Evolutionary conservation across 2,888 invertebrate species (phyloP).

Genomic region (Aproaerema taeniolella): DNA sequence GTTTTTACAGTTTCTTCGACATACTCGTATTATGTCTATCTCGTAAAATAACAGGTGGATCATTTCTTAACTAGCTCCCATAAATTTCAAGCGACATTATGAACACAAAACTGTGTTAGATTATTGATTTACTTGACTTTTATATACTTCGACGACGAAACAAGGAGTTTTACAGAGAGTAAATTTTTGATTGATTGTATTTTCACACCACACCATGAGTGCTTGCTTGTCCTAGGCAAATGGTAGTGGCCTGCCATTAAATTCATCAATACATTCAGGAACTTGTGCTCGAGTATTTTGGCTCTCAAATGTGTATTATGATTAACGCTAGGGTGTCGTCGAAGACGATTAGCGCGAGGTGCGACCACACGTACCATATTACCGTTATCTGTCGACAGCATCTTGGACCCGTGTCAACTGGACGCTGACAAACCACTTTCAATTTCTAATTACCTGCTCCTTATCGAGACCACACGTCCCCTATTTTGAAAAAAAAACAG

Average conservation of each 20-base stretch:
- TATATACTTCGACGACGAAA: no score
- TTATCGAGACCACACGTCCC: neutral
- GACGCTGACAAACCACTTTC: constrained; percentile 55
- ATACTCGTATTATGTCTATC: no score
- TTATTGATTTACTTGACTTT: no score
- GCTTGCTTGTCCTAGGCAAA: no score
- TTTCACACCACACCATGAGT: no score
- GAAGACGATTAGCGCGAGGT: constrained; percentile 40
- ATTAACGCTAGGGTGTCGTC: constrained; percentile 51
- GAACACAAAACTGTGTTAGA: no score
- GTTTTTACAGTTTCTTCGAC: constrained; percentile 52
- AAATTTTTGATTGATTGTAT: no score
- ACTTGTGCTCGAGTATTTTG: constrained; percentile 37
- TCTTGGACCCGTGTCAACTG: constrained; percentile 70
- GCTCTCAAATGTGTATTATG: constrained; percentile 33
- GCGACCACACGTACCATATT: constrained; percentile 52
- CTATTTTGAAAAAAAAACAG: neutral
- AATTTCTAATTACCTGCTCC: constrained; percentile 35
- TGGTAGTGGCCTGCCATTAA: constrained; percentile 41
- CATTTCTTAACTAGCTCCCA: no score
- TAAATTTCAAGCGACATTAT: no score
- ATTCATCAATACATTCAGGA: constrained; percentile 48
- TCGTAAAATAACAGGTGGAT: no score
- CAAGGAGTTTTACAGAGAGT: no score
- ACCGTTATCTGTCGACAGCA: constrained; percentile 68